phyloP scores from a whole-genome alignment of 2,888 invertebrate genomes.

The Rotaria magnacalcarata region DNA sequence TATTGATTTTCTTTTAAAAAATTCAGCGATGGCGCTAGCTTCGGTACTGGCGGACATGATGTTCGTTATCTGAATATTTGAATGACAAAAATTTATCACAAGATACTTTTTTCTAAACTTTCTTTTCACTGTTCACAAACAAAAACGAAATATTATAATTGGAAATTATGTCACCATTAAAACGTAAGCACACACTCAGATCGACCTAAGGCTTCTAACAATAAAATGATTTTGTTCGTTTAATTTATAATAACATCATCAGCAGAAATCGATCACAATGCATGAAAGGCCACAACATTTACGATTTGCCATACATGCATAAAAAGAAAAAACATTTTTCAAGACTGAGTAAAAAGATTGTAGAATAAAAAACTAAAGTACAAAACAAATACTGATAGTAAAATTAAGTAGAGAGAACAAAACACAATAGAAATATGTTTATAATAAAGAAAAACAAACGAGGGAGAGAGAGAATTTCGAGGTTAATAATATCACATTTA shows the following conservation, averaged over 20 bases:
- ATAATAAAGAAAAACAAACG: neutral
- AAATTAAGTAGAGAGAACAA: neutral
- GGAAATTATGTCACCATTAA: neutral
- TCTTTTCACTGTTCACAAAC: neutral
- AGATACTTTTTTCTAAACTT: neutral
- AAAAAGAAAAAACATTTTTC: too few relatives aligned
- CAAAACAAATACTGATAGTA: neutral
- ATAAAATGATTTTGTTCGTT: neutral
- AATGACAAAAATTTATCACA: neutral
- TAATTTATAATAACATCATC: neutral
- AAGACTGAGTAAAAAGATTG: too few relatives aligned
- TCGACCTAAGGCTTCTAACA: neutral
- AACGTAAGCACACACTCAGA: neutral
- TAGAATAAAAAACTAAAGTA: neutral
- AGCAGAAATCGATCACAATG: neutral
- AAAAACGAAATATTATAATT: neutral
- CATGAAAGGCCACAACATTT: neutral
- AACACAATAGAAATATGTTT: neutral
- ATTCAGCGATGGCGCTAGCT: slow-evolving; percentile 38
- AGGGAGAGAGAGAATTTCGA: neutral
- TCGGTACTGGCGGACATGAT: slow-evolving; percentile 27
- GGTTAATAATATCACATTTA: neutral
- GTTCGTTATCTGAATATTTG: neutral
- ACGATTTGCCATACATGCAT: neutral
- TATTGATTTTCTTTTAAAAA: slow-evolving; percentile 39